Evolutionary conservation across 2,113 vertebrate species (phyloP).

Genomic region (Sminthopsis crassicaudata): DNA sequence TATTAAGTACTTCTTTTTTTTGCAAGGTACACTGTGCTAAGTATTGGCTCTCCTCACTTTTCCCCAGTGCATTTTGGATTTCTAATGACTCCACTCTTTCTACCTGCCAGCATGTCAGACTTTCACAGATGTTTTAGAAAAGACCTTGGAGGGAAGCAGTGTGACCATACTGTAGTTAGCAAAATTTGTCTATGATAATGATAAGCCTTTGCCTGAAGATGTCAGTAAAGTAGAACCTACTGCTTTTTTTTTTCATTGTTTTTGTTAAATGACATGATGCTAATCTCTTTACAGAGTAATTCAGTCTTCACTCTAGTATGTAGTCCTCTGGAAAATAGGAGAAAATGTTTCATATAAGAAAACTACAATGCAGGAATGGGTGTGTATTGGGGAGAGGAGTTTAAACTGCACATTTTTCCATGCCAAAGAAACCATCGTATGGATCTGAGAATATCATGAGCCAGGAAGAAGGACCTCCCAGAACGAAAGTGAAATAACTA

Average conservation of each 20-base stretch:
- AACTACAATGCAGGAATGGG: constrained; percentile 84
- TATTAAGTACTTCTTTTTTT: not conserved
- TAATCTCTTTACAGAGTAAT: constrained; percentile 89
- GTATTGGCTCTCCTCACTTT: not conserved
- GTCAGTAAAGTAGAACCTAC: not conserved
- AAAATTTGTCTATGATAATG: not conserved
- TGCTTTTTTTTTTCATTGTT: constrained; percentile 75
- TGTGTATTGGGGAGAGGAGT: constrained; percentile 78
- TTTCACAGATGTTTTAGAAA: not conserved
- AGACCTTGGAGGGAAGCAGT: not conserved
- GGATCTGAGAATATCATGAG: constrained; percentile 77
- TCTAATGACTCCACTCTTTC: not conserved
- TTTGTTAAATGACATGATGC: constrained; percentile 88
- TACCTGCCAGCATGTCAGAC: not conserved
- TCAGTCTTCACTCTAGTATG: constrained; percentile 85
- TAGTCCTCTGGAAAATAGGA: constrained; percentile 81
- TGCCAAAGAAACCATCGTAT: constrained; percentile 79
- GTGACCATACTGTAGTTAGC: not conserved
- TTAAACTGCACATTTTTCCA: constrained; percentile 78
- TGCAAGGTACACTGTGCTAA: not conserved
- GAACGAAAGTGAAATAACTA: constrained; percentile 71
- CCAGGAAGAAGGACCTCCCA: constrained; percentile 79
- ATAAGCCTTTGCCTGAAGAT: not conserved
- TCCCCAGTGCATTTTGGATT: not conserved
- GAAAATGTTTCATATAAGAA: constrained; percentile 84